Conservation (phyloP, 2,113 vertebrate genomes). For the Brachyhypopomus gauderio region DNA sequence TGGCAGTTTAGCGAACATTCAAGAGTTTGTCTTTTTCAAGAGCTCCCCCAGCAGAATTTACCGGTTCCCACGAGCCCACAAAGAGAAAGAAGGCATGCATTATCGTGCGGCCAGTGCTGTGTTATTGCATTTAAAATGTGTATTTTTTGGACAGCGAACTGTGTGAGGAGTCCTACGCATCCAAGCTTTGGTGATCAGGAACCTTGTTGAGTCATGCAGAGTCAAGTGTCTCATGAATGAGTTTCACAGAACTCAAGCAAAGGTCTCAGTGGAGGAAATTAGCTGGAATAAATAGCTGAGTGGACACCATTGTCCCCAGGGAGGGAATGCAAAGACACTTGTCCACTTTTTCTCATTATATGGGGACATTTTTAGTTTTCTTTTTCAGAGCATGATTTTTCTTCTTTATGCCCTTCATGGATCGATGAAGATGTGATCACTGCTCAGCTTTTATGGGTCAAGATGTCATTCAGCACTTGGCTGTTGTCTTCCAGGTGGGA, state of each 20-base stretch:
- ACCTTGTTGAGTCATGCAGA: slow-evolving; percentile 26
- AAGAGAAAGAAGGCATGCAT: background rate
- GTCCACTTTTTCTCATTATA: background rate
- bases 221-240: slow-evolving; percentile 35
- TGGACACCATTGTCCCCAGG: background rate
- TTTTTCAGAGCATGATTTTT: slow-evolving; percentile 30
- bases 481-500: background rate
- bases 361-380: background rate
- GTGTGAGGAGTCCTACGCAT: background rate
- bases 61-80: background rate
- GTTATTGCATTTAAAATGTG: background rate
- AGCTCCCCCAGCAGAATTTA: background rate
- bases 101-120: background rate
- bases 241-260: slow-evolving; percentile 9
- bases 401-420: slow-evolving; percentile 28
- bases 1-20: slow-evolving; percentile 13
- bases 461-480: slow-evolving; percentile 13
- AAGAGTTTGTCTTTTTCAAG: slow-evolving; percentile 26
- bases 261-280: background rate
- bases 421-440: slow-evolving; percentile 43
- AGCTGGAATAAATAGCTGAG: background rate
- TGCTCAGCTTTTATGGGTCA: slow-evolving; percentile 30
- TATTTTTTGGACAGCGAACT: background rate
- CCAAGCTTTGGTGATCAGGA: background rate
- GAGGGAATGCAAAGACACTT: background rate